phyloP scores from a whole-genome alignment of 2,113 vertebrate genomes.

The Nothobranchius kuhntae region DNA sequence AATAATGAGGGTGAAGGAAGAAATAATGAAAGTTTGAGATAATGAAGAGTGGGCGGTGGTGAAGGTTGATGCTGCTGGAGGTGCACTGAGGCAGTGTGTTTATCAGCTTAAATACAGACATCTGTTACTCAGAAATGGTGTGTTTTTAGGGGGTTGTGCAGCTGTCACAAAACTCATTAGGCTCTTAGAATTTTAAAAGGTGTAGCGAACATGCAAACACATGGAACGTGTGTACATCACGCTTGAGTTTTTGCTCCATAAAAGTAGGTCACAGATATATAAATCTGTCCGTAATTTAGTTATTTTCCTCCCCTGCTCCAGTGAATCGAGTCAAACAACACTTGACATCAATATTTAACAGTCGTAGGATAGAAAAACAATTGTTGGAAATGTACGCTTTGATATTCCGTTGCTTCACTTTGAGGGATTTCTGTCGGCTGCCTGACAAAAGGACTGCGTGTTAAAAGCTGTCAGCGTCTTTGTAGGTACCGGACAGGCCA shows the following conservation, averaged over 20 bases:
- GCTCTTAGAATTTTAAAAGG: conserved; percentile 41
- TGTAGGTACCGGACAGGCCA: conserved; percentile 25
- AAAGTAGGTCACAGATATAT: conserved; percentile 29
- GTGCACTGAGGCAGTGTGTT: conserved; percentile 69
- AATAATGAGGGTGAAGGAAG: conserved; percentile 34
- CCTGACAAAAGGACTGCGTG: conserved; percentile 30
- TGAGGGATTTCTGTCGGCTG: conserved; percentile 45
- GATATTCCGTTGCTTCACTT: conserved; percentile 53
- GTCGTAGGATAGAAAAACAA: conserved; percentile 54
- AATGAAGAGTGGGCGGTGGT: conserved; percentile 63
- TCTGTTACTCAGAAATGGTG: conserved; percentile 72
- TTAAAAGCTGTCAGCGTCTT: conserved; percentile 27
- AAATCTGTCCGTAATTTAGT: conserved; percentile 51
- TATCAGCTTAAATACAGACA: conserved; percentile 83
- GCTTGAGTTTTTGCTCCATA: conserved; percentile 14
- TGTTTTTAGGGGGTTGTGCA: conserved; percentile 47
- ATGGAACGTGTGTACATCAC: conserved; percentile 20
- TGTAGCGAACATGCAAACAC: conserved; percentile 24
- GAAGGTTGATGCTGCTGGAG: conserved; percentile 57
- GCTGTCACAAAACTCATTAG: conserved; percentile 47
- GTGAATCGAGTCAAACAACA: conserved; percentile 68
- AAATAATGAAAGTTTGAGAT: conserved; percentile 80
- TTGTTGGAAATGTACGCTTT: conserved; percentile 60
- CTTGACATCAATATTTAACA: conserved; percentile 74
- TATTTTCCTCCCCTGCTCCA: conserved; percentile 56